Base-by-base conservation (phyloP, 2,797 vertebrate genomes). In the Fratercula arctica region DNA sequence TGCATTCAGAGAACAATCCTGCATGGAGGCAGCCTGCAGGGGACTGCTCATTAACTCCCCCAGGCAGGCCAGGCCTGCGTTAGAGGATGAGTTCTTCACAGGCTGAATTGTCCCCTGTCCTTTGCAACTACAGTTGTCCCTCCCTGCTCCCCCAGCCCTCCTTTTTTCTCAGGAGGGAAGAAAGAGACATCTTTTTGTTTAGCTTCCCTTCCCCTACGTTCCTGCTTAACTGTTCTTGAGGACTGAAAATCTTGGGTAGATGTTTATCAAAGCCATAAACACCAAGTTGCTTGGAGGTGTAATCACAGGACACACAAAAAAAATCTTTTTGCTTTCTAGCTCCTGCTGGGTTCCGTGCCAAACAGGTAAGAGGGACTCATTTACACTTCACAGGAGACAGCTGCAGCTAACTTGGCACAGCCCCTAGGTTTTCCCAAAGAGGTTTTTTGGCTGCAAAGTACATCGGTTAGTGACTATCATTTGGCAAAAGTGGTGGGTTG, bases 361-460 rank as follows among this genome's bases (percentile, higher is more conserved):
- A 86, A 14, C 87, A 95, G 96, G 95, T 96, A 81, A 95, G 80
- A 93, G 81, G 69, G 75, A 73, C 54, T 93, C 69, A 76, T 93
- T 95, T 90, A 64, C 91, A 89, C 89, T 95, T 92, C 94, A 87
- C 45, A 94, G 74, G 60, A 95, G 75, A 37, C 95, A 95, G 86
- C 92, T 94, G 89, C 87, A 94, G 76, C 80, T 84, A 75, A 64
- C 90, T 90, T 94, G 89, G 96, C 94, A 92, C 63, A 84, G 76
- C 69, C 61, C 20, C 37, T 48, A 25, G 56, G 59, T 93, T 96
- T 94, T 89, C 74, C 63, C 88, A 45, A 46, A 29, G 80, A 90
- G 45, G 14, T 21, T 60, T 87, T 85, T 81, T 88, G 77, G 86
- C 93, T 63, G 59, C 51, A 54, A 75, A 95, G 59, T 76, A 35